Conservation (phyloP, 2,113 vertebrate species). For the Chloebia gouldiae region DNA sequence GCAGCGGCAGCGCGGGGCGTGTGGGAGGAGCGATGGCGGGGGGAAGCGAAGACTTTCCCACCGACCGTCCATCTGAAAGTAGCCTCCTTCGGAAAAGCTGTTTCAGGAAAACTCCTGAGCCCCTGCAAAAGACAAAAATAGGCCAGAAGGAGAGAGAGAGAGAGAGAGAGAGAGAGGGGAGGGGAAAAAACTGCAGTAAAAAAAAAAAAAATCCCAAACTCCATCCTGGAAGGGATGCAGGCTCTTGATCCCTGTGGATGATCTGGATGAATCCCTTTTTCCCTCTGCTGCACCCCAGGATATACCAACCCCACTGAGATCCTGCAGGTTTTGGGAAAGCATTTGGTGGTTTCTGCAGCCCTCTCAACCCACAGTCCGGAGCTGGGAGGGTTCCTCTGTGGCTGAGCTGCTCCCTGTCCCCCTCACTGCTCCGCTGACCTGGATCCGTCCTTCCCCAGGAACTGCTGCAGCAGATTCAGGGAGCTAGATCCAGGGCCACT, state of each 20-base stretch:
- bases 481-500: background rate
- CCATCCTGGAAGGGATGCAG: background rate
- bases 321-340: background rate
- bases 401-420: background rate
- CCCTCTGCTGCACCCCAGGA: background rate
- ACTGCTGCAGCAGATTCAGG: background rate
- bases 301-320: background rate
- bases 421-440: background rate
- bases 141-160: conserved; percentile 32
- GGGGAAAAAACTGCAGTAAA: conserved; percentile 20
- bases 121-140: conserved; percentile 70
- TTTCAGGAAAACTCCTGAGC: conserved; percentile 68
- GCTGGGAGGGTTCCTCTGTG: background rate
- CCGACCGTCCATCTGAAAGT: conserved; percentile 67
- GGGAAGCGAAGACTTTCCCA: conserved; percentile 64
- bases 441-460: background rate
- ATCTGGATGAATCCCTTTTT: background rate
- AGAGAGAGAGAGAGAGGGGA: background rate
- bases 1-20: conserved; percentile 38
- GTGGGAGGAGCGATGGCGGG: conserved; percentile 57
- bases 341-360: background rate
- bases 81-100: conserved; percentile 72
- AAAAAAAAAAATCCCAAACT: background rate
- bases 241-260: background rate
- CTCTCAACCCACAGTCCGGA: background rate